phyloP scores from a whole-genome alignment of 64 coral and sea anemone species.

The Actinia equina region DNA sequence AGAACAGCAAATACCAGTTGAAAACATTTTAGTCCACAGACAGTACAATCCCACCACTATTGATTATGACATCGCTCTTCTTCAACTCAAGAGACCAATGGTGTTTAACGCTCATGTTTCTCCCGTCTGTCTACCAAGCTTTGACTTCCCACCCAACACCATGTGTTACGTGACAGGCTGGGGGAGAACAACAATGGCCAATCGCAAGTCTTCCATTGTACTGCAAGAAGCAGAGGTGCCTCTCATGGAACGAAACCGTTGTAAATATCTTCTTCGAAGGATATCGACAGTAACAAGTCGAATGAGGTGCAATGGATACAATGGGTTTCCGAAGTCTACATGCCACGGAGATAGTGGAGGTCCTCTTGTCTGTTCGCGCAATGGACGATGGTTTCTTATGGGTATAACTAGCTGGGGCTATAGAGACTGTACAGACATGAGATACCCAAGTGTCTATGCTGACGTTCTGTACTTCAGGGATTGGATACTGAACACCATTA shows the following conservation, averaged over 20 bases:
- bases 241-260: slow-evolving; percentile 19
- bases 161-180: slow-evolving; percentile 48
- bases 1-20: slow-evolving; percentile 44
- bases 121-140: slow-evolving; percentile 28
- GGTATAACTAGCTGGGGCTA: slow-evolving; percentile 53
- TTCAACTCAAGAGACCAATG: slow-evolving; percentile 34
- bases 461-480: slow-evolving; percentile 32
- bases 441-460: slow-evolving; percentile 49
- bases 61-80: slow-evolving; percentile 54
- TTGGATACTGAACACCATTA: slow-evolving; percentile 14
- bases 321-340: slow-evolving; percentile 22
- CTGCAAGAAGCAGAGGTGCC: slow-evolving; percentile 40
- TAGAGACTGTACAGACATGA: slow-evolving; percentile 15
- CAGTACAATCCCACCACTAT: background rate
- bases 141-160: slow-evolving; percentile 23
- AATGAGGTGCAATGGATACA: slow-evolving; percentile 44
- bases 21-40: slow-evolving; percentile 29
- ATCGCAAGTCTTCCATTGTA: background rate
- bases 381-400: slow-evolving; percentile 39
- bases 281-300: slow-evolving; percentile 10
- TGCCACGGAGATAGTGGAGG: slow-evolving; percentile 58
- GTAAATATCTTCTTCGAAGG: background rate
- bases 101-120: slow-evolving; percentile 32
- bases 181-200: slow-evolving; percentile 1
- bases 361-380: slow-evolving; percentile 41